Evolutionary conservation across 2,888 invertebrate species (phyloP), one percentile per base, ranked within the genome.

Genomic region (Periphyllus acericola): DNA sequence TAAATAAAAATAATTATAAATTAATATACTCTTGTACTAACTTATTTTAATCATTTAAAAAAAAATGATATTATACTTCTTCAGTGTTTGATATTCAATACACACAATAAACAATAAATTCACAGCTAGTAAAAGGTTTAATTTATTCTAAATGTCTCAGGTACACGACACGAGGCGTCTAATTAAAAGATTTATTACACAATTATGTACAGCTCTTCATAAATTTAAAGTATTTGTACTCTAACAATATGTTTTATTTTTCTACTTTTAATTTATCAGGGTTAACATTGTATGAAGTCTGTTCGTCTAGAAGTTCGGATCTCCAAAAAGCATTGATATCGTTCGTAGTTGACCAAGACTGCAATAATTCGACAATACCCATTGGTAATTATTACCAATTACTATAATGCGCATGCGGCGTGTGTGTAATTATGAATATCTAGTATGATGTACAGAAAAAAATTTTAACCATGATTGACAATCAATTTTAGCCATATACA

Each of bases 271-370:
- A 14, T 79, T 72, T 34, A 46, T 36, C 52, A 89, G 89, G 89
- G 21, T 40, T 89, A 52, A 80, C 89, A 4, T 76, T 89, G 60
- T 89, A 89, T 83, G 89, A 89, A 80, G 88, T 89, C 32, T 89
- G 89, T 68, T 68, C 89, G 25, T 40, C 76, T n/a, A 81, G 85
- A 55, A 83, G 83, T 76, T 80, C 82, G 34, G 89, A 88, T 19
- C 40, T 87, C n/a, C 76, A 88, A 66, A 89, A 89, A 71, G 87
- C 89, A 2, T 78, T 89, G 46, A 89, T 89, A 74, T 89, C 89
- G 34, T 89, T 89, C 29, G 66, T 75, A 3, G 88, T 88, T 9
- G 89, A 89, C 52, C 76, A 88, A 52, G 74, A 89, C n/a, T 89
- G 89, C 55, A 82, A 89, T 55, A 81, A 84, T 3, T 72, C 89